Base-by-base conservation (phyloP, 2,797 vertebrate genomes). In the Sciaenops ocellatus region DNA sequence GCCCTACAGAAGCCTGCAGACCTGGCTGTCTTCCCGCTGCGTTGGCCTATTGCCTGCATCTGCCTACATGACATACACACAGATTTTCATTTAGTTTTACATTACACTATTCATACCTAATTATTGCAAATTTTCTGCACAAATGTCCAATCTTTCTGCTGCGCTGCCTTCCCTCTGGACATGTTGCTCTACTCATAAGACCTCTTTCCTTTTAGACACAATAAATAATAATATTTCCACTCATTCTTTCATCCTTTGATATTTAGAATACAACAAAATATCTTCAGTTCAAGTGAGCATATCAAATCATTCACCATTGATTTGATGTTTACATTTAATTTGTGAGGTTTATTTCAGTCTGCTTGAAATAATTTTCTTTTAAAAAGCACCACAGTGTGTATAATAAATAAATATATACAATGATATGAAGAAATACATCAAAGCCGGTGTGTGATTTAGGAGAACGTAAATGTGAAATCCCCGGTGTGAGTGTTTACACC, bases 1-100 rank as follows among this genome's bases (percentile, higher is more conserved):
- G 87, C 80, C 74, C 77, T 84, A 82, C 84, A 86, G 89, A 90
- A 89, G 91, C 82, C 85, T 74, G 85, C 76, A 85, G 89, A 91
- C 83, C 74, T 85, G 84, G 70, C 78, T 80, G 76, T 79, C 59
- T 70, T 76, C 64, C 76, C 86, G 87, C 73, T 73, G 51, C 41
- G 24, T 18, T 55, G 62, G 76, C 56, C 70, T 63, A 63, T 28
- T 46, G 76, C 62, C 63, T 57, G 54, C 72, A 80, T 69, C 79
- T 85, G 82, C 73, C 51, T 66, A 57, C 66, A 70, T 42, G 59
- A 62, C 61, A 26, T 7, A 18, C 4, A 24, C 30, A 77, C 34
- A 55, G 12, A 38, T 42, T 62, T 22, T 18, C n/a, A 51, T 60
- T 34, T 13, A 12, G 10, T 20, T 48, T 62, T 12, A 57, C 10